Base-by-base conservation (phyloP, 2,113 vertebrate species). In the Mionectes macconnelli region DNA sequence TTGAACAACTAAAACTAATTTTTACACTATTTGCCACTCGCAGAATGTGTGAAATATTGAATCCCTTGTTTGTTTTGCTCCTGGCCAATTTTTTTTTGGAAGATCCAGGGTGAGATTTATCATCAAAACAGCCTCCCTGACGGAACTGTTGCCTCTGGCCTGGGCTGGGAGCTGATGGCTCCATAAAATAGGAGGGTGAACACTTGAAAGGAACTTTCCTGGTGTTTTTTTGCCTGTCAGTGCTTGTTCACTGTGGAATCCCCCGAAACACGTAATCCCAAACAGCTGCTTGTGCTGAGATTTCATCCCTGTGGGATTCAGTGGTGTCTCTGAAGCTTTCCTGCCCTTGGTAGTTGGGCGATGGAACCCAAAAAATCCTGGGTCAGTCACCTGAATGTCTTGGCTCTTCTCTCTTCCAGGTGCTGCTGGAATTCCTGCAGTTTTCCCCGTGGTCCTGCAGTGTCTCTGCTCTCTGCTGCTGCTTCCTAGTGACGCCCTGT, bases 391-490 rank as follows among this genome's bases (percentile, higher is more conserved):
- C 45, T 49, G 23, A 30, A 6, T 4, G 63, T 22, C 72, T 18
- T 5, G 39, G 23, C 21, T 75, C 6, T 69, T 47, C 28, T 25
- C 13, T 28, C 18, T 47, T 52, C 45, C 75, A 37, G 14, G 23
- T 28, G 0, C 4, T 4, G 0, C 49, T 0, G 3, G 67, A 40
- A 52, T 30, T 59, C 2, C 4, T 3, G 6, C 1, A 3, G 1
- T 66, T 94, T 72, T 37, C 64, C 44, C 55, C 3, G 0, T 1
- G 42, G 8, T 24, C 69, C 25, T 5, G 5, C 25, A 35, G 33
- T 42, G 40, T 25, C 55, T 49, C 73, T 37, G 49, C 39, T 47
- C 68, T 56, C 60, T 35, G 1, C 56, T 3, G 31, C 0, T 4
- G 24, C 37, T 37, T 37, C 30, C 70, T 21, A 40, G 39, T 37